Conservation (phyloP, 2,797 vertebrate genomes). For the Gallirallus australis region DNA sequence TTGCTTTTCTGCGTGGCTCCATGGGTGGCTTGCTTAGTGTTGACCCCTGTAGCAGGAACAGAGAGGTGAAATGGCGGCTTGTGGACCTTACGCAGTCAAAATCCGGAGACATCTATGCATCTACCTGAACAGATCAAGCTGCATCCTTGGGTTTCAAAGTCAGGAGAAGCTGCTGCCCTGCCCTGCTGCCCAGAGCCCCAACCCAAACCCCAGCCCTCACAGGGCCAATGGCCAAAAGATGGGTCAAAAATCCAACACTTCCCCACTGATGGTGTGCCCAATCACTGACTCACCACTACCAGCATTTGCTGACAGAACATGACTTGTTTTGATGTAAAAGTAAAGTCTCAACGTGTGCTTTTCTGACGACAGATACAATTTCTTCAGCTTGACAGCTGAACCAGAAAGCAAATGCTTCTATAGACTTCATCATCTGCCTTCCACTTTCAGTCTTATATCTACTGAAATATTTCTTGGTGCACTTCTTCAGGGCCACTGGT, state of each 20-base stretch:
- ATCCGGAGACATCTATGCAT: not conserved
- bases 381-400: not conserved
- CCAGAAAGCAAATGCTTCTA: not conserved
- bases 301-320: not conserved
- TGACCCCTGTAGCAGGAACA: not conserved
- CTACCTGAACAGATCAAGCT: not conserved
- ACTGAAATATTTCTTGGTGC: not conserved
- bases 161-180: not conserved
- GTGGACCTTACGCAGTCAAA: not conserved
- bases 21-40: not conserved
- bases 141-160: not conserved
- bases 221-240: fast-evolving
- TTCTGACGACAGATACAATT: not conserved
- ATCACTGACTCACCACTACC: not conserved
- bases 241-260: not conserved
- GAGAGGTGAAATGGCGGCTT: not conserved
- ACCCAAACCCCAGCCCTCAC: not conserved
- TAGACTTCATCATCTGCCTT: not conserved
- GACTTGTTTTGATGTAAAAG: not conserved
- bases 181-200: not conserved
- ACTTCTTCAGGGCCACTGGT: not conserved
- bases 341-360: not conserved
- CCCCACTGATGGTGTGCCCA: fast-evolving
- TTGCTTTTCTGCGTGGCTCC: not conserved
- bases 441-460: not conserved